Evolutionary conservation across 2,797 vertebrate genomes (phyloP), one percentile per base, ranked within the genome.

Genomic region (Sparidentex hasta): DNA sequence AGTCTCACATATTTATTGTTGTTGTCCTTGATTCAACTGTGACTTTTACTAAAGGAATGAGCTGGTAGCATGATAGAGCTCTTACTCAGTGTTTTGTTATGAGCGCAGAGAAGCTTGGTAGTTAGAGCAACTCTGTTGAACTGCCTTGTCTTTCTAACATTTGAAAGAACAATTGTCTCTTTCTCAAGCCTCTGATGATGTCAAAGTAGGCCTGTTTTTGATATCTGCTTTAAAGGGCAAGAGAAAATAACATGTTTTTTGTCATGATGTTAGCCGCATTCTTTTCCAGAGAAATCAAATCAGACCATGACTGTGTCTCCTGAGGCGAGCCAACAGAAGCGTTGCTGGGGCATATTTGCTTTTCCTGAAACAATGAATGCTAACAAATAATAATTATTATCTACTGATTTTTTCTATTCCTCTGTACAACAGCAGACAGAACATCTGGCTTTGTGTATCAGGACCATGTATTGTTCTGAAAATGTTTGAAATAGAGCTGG

Each of bases 211-310:
- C 46, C 61, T 67, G 62, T 52, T 78, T 74, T 48, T 52, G 50
- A 81, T 81, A 58, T 76, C 38, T 3, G 38, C 57, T 64, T 29
- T 44, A 50, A 64, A 52, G 47, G 29, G 41, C 52, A 75, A 46
- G 52, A 52, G 44, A 66, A 71, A 74, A 80, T 81, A 58, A 71
- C 54, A 20, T 25, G 56, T 33, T 1, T 72, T 75, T 69, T 58
- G 38, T 48, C 17, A 11, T 46, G 54, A 33, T 18, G 5, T 65
- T 67, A 25, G 52, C 16, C 41, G 20, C 56, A 25, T 76, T 78
- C 70, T 71, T 76, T 57, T 81, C 44, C 62, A 67, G 43, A 74
- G 56, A 66, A 72, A 80, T 81, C 52, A n/a, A 21, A 77, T 83
- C 71, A 73, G 43, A 73, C 58, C 65, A 64, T 79, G 80, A 76